phyloP scores from a whole-genome alignment of 2,797 vertebrate species.

The Acanthiza pusilla region DNA sequence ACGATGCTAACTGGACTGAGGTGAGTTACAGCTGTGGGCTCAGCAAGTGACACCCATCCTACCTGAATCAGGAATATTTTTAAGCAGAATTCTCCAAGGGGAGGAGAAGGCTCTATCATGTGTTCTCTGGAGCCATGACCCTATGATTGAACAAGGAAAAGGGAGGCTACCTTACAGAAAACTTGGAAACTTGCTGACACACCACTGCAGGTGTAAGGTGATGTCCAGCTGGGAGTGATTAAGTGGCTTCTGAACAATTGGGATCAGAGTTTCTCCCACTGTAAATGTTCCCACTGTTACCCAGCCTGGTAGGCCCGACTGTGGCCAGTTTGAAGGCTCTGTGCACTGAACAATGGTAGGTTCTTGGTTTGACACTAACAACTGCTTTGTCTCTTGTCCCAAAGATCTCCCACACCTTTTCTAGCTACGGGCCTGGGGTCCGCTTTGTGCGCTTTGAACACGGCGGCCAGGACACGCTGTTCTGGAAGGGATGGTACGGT shows the following conservation, averaged over 20 bases:
- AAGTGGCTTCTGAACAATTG: background rate
- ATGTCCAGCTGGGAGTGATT: background rate
- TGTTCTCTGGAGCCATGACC: background rate
- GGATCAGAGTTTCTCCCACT: background rate
- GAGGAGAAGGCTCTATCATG: background rate
- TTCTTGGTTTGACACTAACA: background rate
- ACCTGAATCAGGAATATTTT: background rate
- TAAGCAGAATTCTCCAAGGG: background rate
- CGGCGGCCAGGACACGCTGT: slow-evolving; percentile 86
- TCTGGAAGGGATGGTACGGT: slow-evolving; percentile 93
- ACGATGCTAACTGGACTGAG: slow-evolving; percentile 55
- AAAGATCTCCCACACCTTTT: slow-evolving; percentile 86
- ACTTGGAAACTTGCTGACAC: background rate
- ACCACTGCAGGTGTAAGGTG: background rate
- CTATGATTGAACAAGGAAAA: background rate
- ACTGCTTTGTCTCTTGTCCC: background rate
- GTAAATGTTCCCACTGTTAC: background rate
- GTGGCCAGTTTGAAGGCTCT: background rate
- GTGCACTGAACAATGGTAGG: background rate
- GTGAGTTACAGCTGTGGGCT: slow-evolving; percentile 4
- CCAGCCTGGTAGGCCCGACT: background rate
- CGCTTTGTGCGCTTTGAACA: slow-evolving; percentile 89
- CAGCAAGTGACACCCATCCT: background rate
- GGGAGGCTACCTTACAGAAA: background rate
- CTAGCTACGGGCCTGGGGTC: slow-evolving; percentile 83